Conservation (phyloP, 2,888 invertebrate genomes). For the Cheiracanthium punctorium region DNA sequence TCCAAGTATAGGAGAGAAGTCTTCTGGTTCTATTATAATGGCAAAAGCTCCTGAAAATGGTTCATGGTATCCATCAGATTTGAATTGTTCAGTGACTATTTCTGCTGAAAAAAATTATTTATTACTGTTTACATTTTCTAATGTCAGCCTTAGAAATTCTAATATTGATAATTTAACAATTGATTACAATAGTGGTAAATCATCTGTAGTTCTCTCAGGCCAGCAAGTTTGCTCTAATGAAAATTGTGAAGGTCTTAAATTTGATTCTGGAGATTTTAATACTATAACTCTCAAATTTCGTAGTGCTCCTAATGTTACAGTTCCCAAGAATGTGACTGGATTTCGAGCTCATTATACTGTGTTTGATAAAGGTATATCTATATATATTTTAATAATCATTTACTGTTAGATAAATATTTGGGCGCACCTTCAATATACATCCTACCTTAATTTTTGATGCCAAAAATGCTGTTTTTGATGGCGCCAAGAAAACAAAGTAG, state of each 20-base stretch:
- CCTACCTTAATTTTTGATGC: too few relatives aligned
- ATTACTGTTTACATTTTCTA: conserved; percentile 53
- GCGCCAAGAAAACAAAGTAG: too few relatives aligned
- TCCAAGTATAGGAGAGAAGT: conserved; percentile 22
- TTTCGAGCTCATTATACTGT: conserved; percentile 59
- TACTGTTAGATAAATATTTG: too few relatives aligned
- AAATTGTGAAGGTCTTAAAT: conserved; percentile 60
- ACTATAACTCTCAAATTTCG: conserved; percentile 57
- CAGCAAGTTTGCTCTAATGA: conserved; percentile 61
- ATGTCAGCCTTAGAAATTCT: conserved; percentile 54
- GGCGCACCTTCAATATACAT: too few relatives aligned
- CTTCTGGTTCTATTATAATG: conserved; percentile 37
- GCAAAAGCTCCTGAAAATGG: conserved; percentile 3
- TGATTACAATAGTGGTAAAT: conserved; percentile 13
- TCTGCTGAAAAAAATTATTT: conserved; percentile 18
- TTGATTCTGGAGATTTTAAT: conserved; percentile 49
- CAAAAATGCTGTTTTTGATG: too few relatives aligned
- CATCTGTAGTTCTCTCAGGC: conserved; percentile 27
- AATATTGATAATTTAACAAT: conserved; percentile 58
- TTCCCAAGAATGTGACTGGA: conserved; percentile 61
- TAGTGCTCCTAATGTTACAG: conserved; percentile 44
- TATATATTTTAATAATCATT: too few relatives aligned
- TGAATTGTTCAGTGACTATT: conserved; percentile 57
- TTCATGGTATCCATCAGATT: conserved; percentile 40
- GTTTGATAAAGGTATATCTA: conserved; percentile 45